Evolutionary conservation across 2,113 vertebrate genomes (phyloP).

Genomic region (Procavia capensis): DNA sequence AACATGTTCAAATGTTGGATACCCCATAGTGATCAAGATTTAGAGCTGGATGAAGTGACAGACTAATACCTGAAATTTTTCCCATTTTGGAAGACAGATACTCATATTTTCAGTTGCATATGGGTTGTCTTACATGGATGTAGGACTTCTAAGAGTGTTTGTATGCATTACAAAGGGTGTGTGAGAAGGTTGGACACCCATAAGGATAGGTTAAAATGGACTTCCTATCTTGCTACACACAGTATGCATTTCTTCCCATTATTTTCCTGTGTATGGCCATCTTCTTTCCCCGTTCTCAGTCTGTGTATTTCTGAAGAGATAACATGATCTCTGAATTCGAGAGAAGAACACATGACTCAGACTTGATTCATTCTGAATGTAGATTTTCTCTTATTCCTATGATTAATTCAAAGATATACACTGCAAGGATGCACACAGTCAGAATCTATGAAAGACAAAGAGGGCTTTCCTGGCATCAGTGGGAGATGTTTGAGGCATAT

Average conservation of each 20-base stretch:
- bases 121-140: not conserved
- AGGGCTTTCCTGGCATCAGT: not conserved
- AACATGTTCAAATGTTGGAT: not conserved
- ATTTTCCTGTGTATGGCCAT: not conserved
- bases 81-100: not conserved
- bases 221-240: not conserved
- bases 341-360: not conserved
- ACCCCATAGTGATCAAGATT: not conserved
- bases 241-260: not conserved
- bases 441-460: constrained; percentile 8
- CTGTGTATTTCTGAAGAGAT: not conserved
- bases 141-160: not conserved
- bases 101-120: not conserved
- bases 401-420: not conserved
- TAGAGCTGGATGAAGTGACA: not conserved
- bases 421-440: not conserved
- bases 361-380: not conserved
- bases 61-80: not conserved
- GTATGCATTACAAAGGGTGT: not conserved
- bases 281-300: not conserved
- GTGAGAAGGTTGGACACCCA: not conserved
- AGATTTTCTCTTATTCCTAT: not conserved
- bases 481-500: not conserved
- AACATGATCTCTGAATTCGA: not conserved
- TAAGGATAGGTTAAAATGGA: not conserved